A percentile compares a stretch with the other conserved stretches of the same genome.
Conservation (phyloP, 2,113 vertebrate genomes). For the Steatornis caripensis region DNA sequence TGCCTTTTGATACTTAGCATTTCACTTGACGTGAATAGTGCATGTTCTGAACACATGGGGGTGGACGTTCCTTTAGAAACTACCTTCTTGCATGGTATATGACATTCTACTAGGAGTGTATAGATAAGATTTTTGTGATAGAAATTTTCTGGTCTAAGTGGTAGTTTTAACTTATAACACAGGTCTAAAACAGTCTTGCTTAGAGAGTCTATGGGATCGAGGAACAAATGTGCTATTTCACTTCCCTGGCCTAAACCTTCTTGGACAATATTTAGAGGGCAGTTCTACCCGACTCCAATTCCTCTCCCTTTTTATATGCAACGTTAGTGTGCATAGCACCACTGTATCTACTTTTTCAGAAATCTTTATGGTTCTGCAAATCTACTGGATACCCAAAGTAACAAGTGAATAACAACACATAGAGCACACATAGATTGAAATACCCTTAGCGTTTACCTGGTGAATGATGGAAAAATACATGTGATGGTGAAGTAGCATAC, state of each 20-base stretch:
- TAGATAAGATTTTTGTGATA: background rate
- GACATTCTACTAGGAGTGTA: accelerated
- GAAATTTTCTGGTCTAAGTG: background rate
- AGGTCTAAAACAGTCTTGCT: background rate
- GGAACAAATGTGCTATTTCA: background rate
- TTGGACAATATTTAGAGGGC: background rate
- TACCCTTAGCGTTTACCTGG: background rate
- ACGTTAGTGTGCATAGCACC: background rate
- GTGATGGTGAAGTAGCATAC: background rate
- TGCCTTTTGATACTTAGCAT: background rate
- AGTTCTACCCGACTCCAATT: background rate
- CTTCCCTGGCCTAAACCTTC: background rate
- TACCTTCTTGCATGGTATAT: background rate
- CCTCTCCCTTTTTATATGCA: background rate
- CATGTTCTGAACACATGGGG: background rate
- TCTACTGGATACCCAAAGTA: background rate
- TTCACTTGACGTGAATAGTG: background rate
- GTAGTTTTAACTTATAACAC: background rate
- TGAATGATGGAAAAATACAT: background rate
- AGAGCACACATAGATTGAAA: background rate
- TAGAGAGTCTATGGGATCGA: background rate
- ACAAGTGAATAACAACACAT: background rate
- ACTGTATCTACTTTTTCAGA: background rate
- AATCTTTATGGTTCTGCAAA: background rate
- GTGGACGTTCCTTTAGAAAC: background rate